Evolutionary conservation across 2,113 vertebrate genomes (phyloP), one percentile per base, ranked within the genome.

Genomic region (Cricetomys ansorgei): DNA sequence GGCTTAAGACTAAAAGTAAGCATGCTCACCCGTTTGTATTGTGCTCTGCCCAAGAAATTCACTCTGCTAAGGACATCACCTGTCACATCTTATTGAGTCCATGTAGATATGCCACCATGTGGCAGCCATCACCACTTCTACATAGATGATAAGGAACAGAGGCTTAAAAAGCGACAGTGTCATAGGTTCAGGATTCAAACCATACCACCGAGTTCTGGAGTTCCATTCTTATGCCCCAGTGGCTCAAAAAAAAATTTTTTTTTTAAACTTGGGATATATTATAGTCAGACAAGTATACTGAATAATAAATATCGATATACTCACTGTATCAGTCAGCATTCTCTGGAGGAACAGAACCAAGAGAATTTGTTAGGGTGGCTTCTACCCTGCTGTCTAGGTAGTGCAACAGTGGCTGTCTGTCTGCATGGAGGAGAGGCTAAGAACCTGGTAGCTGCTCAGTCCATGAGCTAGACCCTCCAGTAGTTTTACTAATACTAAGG

Each of bases 31-130:
- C 5, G 2, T 53, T 6, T 9, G 3, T 21, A 31, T 0, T 53
- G 53, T 19, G 15, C 3, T 70, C 64, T 43, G 43, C 13, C 21
- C 10, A 7, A 13, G 43, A 4, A 5, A 1, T 5, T 57, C 31
- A n/a, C 16, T 73, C 0, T 17, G 67, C 29, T 89, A 43, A 57
- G n/a, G 64, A 11, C 23, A 27, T 77, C n/a, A 31, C 17, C 4
- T 23, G 50, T 8, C 16, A n/a, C 57, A 12, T 53, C 73, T 81
- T 40, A 21, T 0, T 57, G 10, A 83, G 50, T 72, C 29, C 48
- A 16, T 0, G 0, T 0, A 43, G 53, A 0, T 4, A 64, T 21
- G 16, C 25, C 12, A 9, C 16, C 15, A 0, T 1, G 1, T 1
- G n/a, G 37, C 27, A 64, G 5, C 29, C 37, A 0, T 25, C 15